Evolutionary conservation across 2,113 vertebrate genomes (phyloP).

Genomic region (cattle (Bos taurus)): DNA sequence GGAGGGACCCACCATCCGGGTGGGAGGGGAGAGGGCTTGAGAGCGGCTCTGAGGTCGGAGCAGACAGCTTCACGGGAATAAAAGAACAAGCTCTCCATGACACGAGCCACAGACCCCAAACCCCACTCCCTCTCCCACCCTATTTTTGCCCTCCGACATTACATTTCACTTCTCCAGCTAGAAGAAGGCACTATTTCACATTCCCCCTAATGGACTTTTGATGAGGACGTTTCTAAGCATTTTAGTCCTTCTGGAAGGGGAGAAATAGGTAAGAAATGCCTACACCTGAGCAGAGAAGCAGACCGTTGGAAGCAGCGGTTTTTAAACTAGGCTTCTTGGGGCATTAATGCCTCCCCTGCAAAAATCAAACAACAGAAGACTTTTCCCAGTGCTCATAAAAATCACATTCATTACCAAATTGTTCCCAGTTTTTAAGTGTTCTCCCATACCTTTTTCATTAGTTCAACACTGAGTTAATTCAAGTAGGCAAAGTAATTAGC

Average conservation of each 20-base stretch:
- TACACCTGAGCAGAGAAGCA: not conserved
- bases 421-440: not conserved
- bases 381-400: not conserved
- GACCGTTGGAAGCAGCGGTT: accelerated
- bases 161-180: not conserved
- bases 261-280: not conserved
- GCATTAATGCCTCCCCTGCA: not conserved
- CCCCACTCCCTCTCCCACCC: not conserved
- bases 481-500: not conserved
- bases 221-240: not conserved
- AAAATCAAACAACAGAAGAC: not conserved
- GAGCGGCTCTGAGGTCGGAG: accelerated
- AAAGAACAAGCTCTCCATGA: accelerated
- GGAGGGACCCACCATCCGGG: accelerated
- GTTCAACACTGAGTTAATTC: not conserved
- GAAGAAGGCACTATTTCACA: not conserved
- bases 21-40: no score
- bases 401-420: not conserved
- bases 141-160: not conserved
- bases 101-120: not conserved
- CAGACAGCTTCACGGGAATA: accelerated
- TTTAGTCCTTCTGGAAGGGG: not conserved
- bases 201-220: not conserved
- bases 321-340: not conserved
- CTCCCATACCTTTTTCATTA: not conserved